Evolutionary conservation across 2,888 invertebrate genomes (phyloP), one percentile per base, ranked within the genome.

Genomic region (Pristionchus exspectatus): DNA sequence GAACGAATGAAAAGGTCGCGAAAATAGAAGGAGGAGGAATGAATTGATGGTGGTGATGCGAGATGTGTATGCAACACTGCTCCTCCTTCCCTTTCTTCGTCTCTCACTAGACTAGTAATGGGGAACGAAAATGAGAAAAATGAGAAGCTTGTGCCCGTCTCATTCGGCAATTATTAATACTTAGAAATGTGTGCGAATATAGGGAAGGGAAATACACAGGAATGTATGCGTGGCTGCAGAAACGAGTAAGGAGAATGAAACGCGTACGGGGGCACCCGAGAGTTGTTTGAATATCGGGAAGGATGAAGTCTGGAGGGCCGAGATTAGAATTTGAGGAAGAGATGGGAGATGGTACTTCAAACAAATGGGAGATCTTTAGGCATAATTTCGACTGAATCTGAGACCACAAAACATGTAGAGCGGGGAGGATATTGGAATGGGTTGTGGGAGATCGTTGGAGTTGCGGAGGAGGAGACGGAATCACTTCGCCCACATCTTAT

Each of bases 401-500:
- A 21, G 56, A 21, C 56, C 56, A 56, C 0, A 50, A 56, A 56
- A 59, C 24, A 59, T 59, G 18, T 21, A n/a, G 24, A 63, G n/a
- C 38, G 5, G 24, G 5, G 63, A n/a, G 24, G 21, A 21, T n/a
- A 38, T 21, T 18, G 21, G 74, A 38, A 38, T 74, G 38, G 21
- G 33, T 21, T 18, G 38, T 4, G 21, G 4, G 27, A 18, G 69
- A 72, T 30, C 24, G 2, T 16, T 30, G 30, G 69, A 10, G 30
- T 27, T 7, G 66, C 66, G 59, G 21, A 59, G 21, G 21, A 24
- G 63, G 63, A 63, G 21, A n/a, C 21, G 63, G 4, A 10, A 21
- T 74, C 77, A 91, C 83, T 92, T 92, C 27, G 92, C 91, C 92
- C 92, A 92, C 92, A 92, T 92, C 50, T 92, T 92, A 59, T 91